phyloP scores from a whole-genome alignment of 1,140 invertebrate species.

The Solenopsis invicta region DNA sequence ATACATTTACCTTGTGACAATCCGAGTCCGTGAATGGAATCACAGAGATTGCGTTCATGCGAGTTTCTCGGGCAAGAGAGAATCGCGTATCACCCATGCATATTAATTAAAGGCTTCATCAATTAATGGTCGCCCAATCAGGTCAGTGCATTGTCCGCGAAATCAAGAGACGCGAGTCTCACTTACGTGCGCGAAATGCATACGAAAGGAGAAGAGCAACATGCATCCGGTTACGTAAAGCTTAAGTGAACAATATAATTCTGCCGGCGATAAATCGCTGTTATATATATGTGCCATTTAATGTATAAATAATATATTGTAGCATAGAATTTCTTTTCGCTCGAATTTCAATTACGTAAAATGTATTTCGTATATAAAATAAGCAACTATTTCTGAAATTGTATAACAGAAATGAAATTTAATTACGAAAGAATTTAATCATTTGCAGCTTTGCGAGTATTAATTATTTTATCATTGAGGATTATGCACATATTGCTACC shows the following conservation, averaged over 20 bases:
- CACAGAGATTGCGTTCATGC: slow-evolving; percentile 13
- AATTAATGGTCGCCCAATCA: slow-evolving; percentile 65
- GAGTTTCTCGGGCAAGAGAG: not conserved
- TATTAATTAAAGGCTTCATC: slow-evolving; percentile 69
- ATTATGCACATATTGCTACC: not conserved
- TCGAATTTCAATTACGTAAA: not conserved
- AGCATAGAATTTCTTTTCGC: not conserved
- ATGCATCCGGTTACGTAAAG: not conserved
- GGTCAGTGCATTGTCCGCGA: slow-evolving; percentile 52
- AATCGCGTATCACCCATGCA: not conserved
- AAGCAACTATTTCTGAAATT: not conserved
- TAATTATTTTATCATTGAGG: not conserved
- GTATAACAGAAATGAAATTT: not conserved
- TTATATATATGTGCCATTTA: not conserved
- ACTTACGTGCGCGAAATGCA: not conserved
- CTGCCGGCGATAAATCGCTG: not conserved
- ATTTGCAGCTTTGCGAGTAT: not conserved
- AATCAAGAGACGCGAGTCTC: slow-evolving; percentile 16
- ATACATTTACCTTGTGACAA: slow-evolving; percentile 49
- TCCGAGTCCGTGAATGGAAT: slow-evolving; percentile 29
- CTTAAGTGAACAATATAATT: not conserved
- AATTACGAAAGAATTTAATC: slow-evolving; percentile 30
- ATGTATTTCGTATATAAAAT: not conserved
- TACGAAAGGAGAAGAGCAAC: not conserved
- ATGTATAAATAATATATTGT: not conserved